Conservation (phyloP, 2,797 vertebrate genomes). For the Bradypus variegatus region DNA sequence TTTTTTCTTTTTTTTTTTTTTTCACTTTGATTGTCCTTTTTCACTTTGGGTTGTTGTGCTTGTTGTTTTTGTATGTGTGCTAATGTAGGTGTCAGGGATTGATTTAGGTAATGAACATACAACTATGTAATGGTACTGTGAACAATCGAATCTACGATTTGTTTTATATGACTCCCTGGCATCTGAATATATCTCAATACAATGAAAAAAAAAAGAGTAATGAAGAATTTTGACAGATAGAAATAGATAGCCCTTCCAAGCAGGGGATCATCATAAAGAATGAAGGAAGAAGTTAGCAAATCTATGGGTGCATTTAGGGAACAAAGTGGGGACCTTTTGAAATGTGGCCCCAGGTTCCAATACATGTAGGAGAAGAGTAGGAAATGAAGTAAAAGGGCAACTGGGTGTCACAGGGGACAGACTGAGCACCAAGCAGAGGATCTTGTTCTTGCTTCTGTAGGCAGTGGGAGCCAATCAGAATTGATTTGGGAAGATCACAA, state of each 20-base stretch:
- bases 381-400: neutral
- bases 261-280: neutral
- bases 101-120: too few species aligned
- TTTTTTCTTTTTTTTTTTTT: too few species aligned
- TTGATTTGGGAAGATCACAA: neutral
- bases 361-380: neutral
- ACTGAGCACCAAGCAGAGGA: neutral
- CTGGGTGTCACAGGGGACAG: neutral
- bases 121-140: too few species aligned
- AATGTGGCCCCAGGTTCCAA: neutral
- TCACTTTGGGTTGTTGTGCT: too few species aligned
- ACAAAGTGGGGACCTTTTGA: neutral
- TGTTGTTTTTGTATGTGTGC: too few species aligned
- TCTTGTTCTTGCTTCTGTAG: neutral
- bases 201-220: too few species aligned
- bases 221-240: conserved; percentile 13
- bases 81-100: too few species aligned
- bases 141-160: too few species aligned
- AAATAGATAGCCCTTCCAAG: neutral
- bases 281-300: neutral
- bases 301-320: neutral
- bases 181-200: too few species aligned
- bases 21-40: too few species aligned
- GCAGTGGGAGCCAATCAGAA: neutral
- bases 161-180: too few species aligned